Evolutionary conservation across 2,113 vertebrate genomes (phyloP), one percentile per base, ranked within the genome.

Genomic region (Speoplatyrhinus poulsoni): DNA sequence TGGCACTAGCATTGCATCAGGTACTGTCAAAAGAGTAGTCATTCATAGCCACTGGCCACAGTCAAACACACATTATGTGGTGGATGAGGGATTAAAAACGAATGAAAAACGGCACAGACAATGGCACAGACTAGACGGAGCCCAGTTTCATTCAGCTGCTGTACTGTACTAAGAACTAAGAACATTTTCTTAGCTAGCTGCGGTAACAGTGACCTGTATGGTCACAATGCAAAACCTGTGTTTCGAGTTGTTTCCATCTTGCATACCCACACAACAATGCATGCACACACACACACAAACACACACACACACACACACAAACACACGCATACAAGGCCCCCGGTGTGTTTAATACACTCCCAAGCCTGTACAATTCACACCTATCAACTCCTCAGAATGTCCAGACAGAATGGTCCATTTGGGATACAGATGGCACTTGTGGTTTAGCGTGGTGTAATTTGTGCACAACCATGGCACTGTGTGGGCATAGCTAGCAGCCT

Each of bases 41-140:
- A 77, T 90, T 89, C 86, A 89, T 83, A 90, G 64, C 69, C 70
- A 57, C 67, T 55, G 74, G 76, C 70, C 59, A 36, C 73, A 75
- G 72, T 81, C 74, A 87, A 85, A 82, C 79, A 85, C 77, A 79
- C 69, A 78, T 63, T 81, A 55, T 60, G 70, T 85, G 83, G 83
- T 76, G 57, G 58, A 80, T 84, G 70, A 71, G 69, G 60, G 73
- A 79, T 75, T 41, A 41, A 41, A 41, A 41, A 6, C 36, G 7
- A 41, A 41, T 41, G 41, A 84, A 82, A 85, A 87, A 75, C 57
- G 90, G 90, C 85, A 87, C 65, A 73, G 62, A 71, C 85, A 89
- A 88, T 91, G 90, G 83, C 87, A 86, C 76, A 82, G 88, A 91
- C 91, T 89, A 92, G 84, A 88, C 89, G 88, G 68, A 75, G 73